Base-by-base conservation (phyloP, 2,888 invertebrate species). In the Laothoe populi region DNA sequence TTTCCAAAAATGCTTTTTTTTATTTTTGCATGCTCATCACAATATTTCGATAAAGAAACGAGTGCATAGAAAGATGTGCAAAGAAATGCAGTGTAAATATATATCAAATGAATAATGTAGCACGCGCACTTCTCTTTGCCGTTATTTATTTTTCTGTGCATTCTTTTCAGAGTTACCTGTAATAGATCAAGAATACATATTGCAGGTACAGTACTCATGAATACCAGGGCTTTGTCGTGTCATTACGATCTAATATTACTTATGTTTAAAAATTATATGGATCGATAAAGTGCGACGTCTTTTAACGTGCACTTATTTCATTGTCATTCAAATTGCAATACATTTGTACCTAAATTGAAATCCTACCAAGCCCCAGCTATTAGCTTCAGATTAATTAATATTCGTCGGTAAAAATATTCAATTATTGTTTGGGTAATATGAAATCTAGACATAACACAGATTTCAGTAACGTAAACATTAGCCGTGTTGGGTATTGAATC, bases 1-100 rank as follows among this genome's bases (percentile, higher is more conserved):
- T 65, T 64, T 72, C 74, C 76, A 76, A 70, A 69, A 70, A 67
- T 66, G 72, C 73, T 79, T 81, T 78, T n/a, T 74, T 77, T 68
- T 73, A 68, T 73, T 66, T 73, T 69, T 78, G 83, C 83, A 83
- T 84, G 82, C 72, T 71, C 63, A 66, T 68, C 61, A 59, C 57
- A 60, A 59, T 61, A 48, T 42, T 45, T 38, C 66, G 61, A 71
- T 44, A 64, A 68, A 75, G 90, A 90, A 92, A 87, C 70, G 90
- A 91, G 83, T 92, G 92, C 92, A 92, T 90, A 92, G 92, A 91
- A 89, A 86, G 76, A 87, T 86, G 84, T 84, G 90, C 88, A 90
- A 90, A 90, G 91, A 89, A 90, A 91, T 91, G 89, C 91, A 90
- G 92, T 78, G 78, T 64, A 66, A 64, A 63, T 31, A 69, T 66